Conservation (phyloP, 2,113 vertebrate species). For the Dunckerocampus dactyliophorus region DNA sequence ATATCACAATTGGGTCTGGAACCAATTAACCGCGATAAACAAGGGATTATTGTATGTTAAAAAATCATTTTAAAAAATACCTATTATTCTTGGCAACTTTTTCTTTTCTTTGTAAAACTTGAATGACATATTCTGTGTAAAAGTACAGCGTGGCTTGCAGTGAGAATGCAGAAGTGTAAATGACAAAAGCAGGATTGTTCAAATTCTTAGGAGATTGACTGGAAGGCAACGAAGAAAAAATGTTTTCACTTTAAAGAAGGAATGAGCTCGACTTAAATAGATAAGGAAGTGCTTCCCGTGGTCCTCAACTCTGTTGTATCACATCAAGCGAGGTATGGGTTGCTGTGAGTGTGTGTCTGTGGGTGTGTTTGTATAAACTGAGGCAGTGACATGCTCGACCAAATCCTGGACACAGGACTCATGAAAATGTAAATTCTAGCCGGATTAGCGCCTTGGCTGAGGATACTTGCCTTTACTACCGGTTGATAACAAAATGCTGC, state of each 20-base stretch:
- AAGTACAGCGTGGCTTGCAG: conserved; percentile 11
- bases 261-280: conserved; percentile 56
- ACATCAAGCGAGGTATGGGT: conserved; percentile 36
- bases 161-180: background rate
- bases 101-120: background rate
- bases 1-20: background rate
- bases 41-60: no score
- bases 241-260: conserved; percentile 59
- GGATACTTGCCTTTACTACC: conserved; percentile 55
- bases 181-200: background rate
- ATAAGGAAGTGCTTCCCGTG: conserved; percentile 58
- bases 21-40: no score
- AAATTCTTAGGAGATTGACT: conserved; percentile 43
- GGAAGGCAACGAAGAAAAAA: conserved; percentile 59
- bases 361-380: conserved; percentile 44
- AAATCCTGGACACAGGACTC: conserved; percentile 62
- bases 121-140: background rate
- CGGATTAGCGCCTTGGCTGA: conserved; percentile 60
- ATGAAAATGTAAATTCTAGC: conserved; percentile 77
- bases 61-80: no score
- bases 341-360: conserved; percentile 20
- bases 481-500: conserved; percentile 51
- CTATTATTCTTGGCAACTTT: background rate
- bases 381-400: conserved; percentile 72
- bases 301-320: conserved; percentile 47